These are phyloP conservation scores for Cephus nigrinus DNA, from an alignment of 2,888 invertebrate species.

Conservation along the genomic window DNA sequence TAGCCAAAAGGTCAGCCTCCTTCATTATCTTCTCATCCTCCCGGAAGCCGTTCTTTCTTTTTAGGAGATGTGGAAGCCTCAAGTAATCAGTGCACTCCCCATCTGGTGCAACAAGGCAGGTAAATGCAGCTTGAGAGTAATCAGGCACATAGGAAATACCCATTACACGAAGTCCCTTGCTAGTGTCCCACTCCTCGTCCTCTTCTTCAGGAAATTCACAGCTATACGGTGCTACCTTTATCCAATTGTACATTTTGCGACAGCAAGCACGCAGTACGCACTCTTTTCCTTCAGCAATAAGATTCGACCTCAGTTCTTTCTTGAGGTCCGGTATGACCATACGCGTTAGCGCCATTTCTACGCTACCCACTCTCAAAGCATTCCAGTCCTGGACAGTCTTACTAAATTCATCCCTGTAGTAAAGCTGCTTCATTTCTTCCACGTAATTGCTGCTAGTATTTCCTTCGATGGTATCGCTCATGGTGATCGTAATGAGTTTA, in stretches of 20 bases:
- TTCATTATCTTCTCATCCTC: conserved; percentile 76
- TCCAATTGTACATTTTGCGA: conserved; percentile 88
- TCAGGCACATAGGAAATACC: conserved; percentile 90
- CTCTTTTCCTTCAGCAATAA: conserved; percentile 90
- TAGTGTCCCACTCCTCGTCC: conserved; percentile 91
- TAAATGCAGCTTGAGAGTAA: conserved; percentile 86
- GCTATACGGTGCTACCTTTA: conserved; percentile 88
- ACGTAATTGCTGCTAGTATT: conserved; percentile 82
- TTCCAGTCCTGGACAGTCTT: conserved; percentile 97
- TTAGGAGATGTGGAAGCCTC: conserved; percentile 86
- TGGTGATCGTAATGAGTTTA: conserved; percentile 78
- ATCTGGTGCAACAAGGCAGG: conserved; percentile 86
- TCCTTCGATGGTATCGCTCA: conserved; percentile 83
- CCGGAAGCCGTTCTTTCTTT: conserved; percentile 80
- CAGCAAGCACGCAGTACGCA: conserved; percentile 86
- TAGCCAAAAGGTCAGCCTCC: conserved; percentile 75
- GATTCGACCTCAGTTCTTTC: conserved; percentile 83
- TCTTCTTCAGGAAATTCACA: conserved; percentile 83
- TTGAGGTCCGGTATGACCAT: conserved; percentile 91
- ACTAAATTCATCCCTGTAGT: conserved; percentile 93
- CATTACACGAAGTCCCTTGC: conserved; percentile 86
- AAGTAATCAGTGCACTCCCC: conserved; percentile 94
- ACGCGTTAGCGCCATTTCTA: conserved; percentile 87
- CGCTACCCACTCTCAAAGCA: conserved; percentile 84
- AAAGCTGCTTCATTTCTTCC: conserved; percentile 89